Evolutionary conservation across 2,113 vertebrate genomes (phyloP).

Genomic region (Abramis brama): DNA sequence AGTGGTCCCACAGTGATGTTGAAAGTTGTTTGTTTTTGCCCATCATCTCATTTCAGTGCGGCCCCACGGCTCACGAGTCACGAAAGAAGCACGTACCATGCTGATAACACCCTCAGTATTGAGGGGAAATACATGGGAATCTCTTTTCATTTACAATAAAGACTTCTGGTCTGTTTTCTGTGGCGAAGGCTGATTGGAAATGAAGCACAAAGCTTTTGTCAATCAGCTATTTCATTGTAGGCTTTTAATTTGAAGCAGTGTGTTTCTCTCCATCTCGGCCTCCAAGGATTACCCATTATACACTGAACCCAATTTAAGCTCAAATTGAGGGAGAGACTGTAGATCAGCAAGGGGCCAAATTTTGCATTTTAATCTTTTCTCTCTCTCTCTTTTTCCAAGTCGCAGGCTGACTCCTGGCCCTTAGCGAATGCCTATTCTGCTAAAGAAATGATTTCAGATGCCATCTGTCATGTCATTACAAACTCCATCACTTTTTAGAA

Average conservation of each 20-base stretch:
- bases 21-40: slow-evolving; percentile 29
- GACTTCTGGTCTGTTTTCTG: background rate
- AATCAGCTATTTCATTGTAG: slow-evolving; percentile 33
- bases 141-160: slow-evolving; percentile 1
- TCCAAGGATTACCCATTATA: slow-evolving; percentile 57
- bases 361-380: slow-evolving; percentile 39
- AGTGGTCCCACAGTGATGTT: slow-evolving; percentile 40
- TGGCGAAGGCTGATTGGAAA: background rate
- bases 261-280: slow-evolving; percentile 41
- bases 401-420: background rate
- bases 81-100: background rate
- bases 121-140: background rate
- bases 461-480: slow-evolving; percentile 23
- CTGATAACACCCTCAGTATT: background rate
- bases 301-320: slow-evolving; percentile 53
- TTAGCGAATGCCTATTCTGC: slow-evolving; percentile 30
- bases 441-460: slow-evolving; percentile 43
- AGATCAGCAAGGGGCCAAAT: slow-evolving; percentile 43
- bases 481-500: slow-evolving; percentile 27
- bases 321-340: slow-evolving; percentile 49
- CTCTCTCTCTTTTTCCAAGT: background rate
- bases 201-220: slow-evolving; percentile 19
- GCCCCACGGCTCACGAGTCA: background rate
- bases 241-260: slow-evolving; percentile 56
- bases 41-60: slow-evolving; percentile 6